Base-by-base conservation (phyloP, 2,113 vertebrate genomes). In the Elaphurus davidianus region DNA sequence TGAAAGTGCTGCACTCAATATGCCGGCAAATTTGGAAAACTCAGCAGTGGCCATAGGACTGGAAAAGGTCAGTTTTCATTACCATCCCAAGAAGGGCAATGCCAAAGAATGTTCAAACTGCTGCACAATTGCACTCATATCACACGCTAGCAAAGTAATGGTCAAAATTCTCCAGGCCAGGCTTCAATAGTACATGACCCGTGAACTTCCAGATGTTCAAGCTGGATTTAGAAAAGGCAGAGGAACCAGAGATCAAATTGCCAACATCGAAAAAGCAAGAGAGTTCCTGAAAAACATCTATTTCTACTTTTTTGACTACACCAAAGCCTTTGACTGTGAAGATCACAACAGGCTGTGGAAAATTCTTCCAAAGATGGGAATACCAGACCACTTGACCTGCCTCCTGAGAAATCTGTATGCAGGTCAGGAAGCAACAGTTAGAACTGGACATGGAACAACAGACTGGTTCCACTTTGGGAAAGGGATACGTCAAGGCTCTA, bases 71-170 rank as follows among this genome's bases (percentile, higher is more conserved):
- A n/a, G 62, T 64, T 64, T 64, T 64, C 33, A n/a, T 64, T 64
- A 7, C 62, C 0, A 0, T 64, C 33, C 7, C 30, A 64, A 64
- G 16, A 64, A 64, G 33, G 62, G 30, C 62, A 64, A 4, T 64
- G 7, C 33, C 16, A n/a, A n/a, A 64, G 33, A n/a, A 19, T 64
- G 33, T 17, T 64, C 16, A n/a, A 2, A 64, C 62, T 64, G 17
- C 33, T 0, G 0, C 62, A 64, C 15, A n/a, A 2, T 19, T n/a
- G 33, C 7, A 16, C 16, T 64, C 33, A 64, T n/a, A 4, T 64
- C 62, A 64, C 33, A 64, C 0, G 3, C 16, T 64, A 17, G 62
- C 33, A n/a, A n/a, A 64, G 33, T n/a, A 64, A 64, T 19, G 62
- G 0, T 64, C 62, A 64, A 64, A 19, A n/a, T 64, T 64, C 33